Conservation (phyloP, 2,888 invertebrate genomes). For the Aspidiotus rigidus region DNA sequence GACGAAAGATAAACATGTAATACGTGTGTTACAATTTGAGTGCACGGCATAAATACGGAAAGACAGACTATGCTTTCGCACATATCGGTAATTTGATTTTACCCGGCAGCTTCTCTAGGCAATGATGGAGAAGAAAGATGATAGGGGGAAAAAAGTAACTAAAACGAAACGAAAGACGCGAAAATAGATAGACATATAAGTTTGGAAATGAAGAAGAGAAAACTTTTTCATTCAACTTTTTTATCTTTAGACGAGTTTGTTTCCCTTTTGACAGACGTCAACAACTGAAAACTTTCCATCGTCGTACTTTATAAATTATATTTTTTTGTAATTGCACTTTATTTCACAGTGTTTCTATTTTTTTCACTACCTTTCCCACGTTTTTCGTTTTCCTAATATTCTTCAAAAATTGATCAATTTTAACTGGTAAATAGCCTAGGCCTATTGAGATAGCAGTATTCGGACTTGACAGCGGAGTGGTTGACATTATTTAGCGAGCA, state of each 20-base stretch:
- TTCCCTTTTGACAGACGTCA: constrained; percentile 24
- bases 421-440: too few relatives aligned
- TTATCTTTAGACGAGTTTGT: constrained; percentile 13
- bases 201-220: constrained; percentile 8
- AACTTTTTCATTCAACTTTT: constrained; percentile 4
- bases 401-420: too few relatives aligned
- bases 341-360: too few relatives aligned
- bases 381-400: too few relatives aligned
- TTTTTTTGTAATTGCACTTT: too few relatives aligned
- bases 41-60: neutral
- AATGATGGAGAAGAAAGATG: neutral
- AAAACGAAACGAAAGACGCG: neutral
- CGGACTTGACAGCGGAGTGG: too few relatives aligned
- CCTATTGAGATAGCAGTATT: too few relatives aligned
- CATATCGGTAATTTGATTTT: constrained; percentile 21
- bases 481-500: too few relatives aligned
- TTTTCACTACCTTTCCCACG: too few relatives aligned
- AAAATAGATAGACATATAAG: constrained; percentile 3
- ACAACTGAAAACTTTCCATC: neutral
- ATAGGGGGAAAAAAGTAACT: neutral
- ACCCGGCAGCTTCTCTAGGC: constrained; percentile 3
- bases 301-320: too few relatives aligned
- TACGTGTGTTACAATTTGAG: too few relatives aligned
- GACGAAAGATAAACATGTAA: too few relatives aligned
- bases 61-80: constrained; percentile 18